Conservation (phyloP, 2,888 invertebrate species). For the Lithophane ornitopus region DNA sequence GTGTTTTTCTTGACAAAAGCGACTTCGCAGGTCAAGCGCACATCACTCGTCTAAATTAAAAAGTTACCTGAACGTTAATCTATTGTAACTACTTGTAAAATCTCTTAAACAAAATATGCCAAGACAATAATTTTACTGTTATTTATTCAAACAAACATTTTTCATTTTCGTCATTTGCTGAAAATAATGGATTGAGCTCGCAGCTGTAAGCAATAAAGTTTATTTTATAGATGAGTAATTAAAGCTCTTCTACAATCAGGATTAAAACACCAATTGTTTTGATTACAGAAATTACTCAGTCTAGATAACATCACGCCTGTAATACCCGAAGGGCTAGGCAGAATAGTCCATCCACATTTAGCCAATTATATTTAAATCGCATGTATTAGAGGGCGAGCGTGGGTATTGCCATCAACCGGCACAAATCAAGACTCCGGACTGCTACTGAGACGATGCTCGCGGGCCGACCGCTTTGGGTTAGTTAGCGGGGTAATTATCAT, state of each 20-base stretch:
- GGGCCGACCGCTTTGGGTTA: too few species aligned
- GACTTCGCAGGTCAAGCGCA: background rate
- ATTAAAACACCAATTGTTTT: background rate
- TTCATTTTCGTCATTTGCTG: constrained; percentile 8
- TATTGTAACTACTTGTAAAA: background rate
- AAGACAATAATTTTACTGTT: background rate
- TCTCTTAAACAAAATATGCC: constrained; percentile 6
- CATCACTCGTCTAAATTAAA: background rate
- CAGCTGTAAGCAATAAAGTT: constrained; percentile 6
- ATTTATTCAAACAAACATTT: constrained; percentile 13
- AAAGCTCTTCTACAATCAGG: background rate
- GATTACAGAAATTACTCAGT: too few species aligned
- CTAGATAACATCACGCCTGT: too few species aligned
- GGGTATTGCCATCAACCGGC: too few species aligned
- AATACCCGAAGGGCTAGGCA: too few species aligned
- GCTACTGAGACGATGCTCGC: too few species aligned
- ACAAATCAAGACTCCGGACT: too few species aligned
- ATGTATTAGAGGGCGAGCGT: too few species aligned
- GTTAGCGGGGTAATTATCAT: too few species aligned
- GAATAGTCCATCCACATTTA: too few species aligned
- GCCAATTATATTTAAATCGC: too few species aligned
- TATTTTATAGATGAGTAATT: background rate
- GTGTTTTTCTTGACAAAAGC: background rate
- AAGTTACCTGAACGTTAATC: background rate
- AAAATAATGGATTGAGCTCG: constrained; percentile 3